Conservation (phyloP, 1,140 invertebrate species). For the Magallana gigas region DNA sequence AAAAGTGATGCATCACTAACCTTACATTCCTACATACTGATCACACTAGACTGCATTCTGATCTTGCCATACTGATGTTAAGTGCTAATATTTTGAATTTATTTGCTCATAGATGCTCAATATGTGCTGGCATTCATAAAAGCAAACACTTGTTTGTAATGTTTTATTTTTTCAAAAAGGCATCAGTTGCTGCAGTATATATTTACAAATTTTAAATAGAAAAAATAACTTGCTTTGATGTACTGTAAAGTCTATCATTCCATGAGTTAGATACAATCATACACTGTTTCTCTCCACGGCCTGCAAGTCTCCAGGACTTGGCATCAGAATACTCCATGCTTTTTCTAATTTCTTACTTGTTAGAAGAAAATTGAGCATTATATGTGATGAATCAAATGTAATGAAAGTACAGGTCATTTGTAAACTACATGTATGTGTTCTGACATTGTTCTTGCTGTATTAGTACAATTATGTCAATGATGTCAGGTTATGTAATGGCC, state of each 20-base stretch:
- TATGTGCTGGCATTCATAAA: constrained; percentile 10
- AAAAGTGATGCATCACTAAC: background rate
- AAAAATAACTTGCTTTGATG: too few relatives aligned
- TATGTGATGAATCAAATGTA: constrained; percentile 10
- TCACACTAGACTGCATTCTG: background rate
- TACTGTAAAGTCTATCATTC: background rate
- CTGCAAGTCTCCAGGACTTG: background rate
- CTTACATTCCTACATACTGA: background rate
- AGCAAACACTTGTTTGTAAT: background rate
- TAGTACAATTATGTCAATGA: constrained; percentile 25
- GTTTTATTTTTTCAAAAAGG: background rate
- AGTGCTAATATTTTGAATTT: constrained; percentile 8
- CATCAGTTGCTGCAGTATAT: background rate
- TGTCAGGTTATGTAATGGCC: constrained; percentile 6
- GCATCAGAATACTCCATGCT: constrained; percentile 2
- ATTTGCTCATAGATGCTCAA: constrained; percentile 27
- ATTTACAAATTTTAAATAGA: background rate
- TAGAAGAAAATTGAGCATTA: background rate
- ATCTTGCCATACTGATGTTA: background rate
- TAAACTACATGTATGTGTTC: constrained; percentile 24
- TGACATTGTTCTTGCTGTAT: background rate
- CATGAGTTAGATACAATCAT: background rate
- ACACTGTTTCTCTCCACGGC: background rate
- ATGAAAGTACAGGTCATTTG: background rate
- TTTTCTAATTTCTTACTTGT: background rate